Evolutionary conservation across 2,888 invertebrate species (phyloP), one percentile per base, ranked within the genome.

Genomic region (Exephanes ischioxanthus): DNA sequence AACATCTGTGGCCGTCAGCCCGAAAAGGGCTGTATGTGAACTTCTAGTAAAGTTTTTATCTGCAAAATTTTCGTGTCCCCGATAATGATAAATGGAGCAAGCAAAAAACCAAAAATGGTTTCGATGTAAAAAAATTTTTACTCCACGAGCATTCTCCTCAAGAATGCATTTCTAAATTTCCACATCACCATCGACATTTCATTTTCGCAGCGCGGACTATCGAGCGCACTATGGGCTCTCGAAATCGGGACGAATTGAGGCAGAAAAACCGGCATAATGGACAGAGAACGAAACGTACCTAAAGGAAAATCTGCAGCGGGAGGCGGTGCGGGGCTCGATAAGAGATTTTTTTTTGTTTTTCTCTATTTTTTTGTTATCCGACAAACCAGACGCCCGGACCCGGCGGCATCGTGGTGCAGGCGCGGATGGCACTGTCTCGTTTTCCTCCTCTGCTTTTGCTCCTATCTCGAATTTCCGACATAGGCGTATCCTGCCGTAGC

Each of bases 241-340:
- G 76, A 55, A 55, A 66, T 67, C 33, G 67, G 3, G 26, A 61
- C 61, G 70, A 61, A 79, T 55, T 48, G 45, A 53, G 45, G n/a
- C 30, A 58, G 55, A 33, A 19, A 11, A 48, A 71, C 22, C 63
- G 51, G 41, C 11, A 16, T 7, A 55, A 68, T 22, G 33, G 58
- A 63, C 11, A 41, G 67, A 55, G 41, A 67, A 72, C 30, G 55
- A 67, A 73, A 72, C 26, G 80, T 45, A 67, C 22, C 37, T 48
- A 41, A 19, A 55, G 53, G 22, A 37, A 72, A 72, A 63, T 53
- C 63, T 33, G 63, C 22, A 26, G 26, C 37, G 37, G 70, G 78
- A 76, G 79, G 85, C 85, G 82, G 73, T 58, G 45, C 82, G 75
- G 73, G 51, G 82, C 26, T 71, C 55, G 85, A 85, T 85, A 85